These are phyloP conservation scores for Eupeodes luniger DNA, from an alignment of 2,888 invertebrate species.

Conservation along the genomic window DNA sequence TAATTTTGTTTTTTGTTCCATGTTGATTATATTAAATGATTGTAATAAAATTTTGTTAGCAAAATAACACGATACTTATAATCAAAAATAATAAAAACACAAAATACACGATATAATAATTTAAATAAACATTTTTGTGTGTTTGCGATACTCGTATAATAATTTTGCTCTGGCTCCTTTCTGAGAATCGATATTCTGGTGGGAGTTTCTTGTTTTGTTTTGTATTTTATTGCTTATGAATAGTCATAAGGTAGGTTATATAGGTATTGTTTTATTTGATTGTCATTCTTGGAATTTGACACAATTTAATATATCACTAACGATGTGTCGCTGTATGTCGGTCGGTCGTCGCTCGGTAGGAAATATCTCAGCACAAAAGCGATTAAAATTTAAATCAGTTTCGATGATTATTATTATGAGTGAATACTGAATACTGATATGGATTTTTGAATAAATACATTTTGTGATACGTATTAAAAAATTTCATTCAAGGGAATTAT, in stretches of 20 bases:
- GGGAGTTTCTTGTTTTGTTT: conserved; percentile 21
- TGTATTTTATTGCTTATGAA: conserved; percentile 47
- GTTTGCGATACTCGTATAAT: conserved; percentile 25
- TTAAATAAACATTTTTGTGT: conserved; percentile 38
- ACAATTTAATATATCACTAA: conserved; percentile 35
- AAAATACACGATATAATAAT: neutral
- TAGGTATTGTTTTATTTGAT: conserved; percentile 27
- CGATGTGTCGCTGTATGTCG: conserved; percentile 41
- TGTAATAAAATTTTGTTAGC: conserved; percentile 62
- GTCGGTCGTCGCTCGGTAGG: conserved; percentile 5
- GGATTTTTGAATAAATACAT: neutral
- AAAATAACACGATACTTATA: conserved; percentile 39
- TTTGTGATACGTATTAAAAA: neutral
- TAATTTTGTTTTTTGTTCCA: conserved; percentile 52
- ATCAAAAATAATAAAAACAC: conserved; percentile 9
- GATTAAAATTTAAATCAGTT: conserved; percentile 38
- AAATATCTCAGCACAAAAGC: conserved; percentile 37
- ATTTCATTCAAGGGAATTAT: neutral
- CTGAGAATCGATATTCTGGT: conserved; percentile 59
- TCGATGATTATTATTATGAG: neutral
- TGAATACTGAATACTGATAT: neutral
- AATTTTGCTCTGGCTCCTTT: conserved; percentile 40
- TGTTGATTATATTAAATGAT: conserved; percentile 57
- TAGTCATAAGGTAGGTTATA: conserved; percentile 45
- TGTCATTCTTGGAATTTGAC: conserved; percentile 49